phyloP scores from a whole-genome alignment of 2,113 vertebrate genomes.

The Phaethornis superciliosus region DNA sequence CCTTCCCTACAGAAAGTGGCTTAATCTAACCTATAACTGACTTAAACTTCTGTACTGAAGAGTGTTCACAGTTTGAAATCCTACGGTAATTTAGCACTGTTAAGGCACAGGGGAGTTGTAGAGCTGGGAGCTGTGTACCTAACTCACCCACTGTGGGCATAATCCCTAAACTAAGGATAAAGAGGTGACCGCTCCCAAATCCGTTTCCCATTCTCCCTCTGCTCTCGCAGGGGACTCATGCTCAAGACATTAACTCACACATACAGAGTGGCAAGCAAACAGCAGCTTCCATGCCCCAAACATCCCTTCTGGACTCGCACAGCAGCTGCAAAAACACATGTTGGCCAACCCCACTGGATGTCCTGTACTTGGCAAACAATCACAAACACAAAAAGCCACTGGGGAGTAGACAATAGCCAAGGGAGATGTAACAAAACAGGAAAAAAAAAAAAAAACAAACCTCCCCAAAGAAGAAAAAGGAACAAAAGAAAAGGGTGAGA shows the following conservation, averaged over 20 bases:
- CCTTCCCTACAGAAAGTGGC: background rate
- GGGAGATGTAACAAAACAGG: background rate
- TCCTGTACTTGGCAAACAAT: background rate
- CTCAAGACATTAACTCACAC: background rate
- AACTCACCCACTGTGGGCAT: background rate
- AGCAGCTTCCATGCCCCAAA: background rate
- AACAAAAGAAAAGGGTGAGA: background rate
- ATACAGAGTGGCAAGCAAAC: background rate
- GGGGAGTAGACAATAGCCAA: background rate
- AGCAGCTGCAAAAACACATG: constrained; percentile 38
- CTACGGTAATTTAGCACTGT: background rate
- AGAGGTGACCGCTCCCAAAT: background rate
- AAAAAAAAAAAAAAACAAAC: too few species aligned
- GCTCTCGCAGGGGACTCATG: background rate
- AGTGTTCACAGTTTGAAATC: background rate
- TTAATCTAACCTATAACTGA: background rate
- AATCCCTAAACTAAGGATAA: background rate
- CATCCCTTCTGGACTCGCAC: background rate
- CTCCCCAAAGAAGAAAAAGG: background rate
- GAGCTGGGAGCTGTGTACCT: background rate
- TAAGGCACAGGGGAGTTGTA: background rate
- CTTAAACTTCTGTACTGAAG: background rate
- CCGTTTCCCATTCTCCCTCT: background rate
- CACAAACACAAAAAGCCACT: background rate
- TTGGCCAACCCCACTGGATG: background rate